phyloP scores from a whole-genome alignment of 2,888 invertebrate species.

The Orthosia gothica region DNA sequence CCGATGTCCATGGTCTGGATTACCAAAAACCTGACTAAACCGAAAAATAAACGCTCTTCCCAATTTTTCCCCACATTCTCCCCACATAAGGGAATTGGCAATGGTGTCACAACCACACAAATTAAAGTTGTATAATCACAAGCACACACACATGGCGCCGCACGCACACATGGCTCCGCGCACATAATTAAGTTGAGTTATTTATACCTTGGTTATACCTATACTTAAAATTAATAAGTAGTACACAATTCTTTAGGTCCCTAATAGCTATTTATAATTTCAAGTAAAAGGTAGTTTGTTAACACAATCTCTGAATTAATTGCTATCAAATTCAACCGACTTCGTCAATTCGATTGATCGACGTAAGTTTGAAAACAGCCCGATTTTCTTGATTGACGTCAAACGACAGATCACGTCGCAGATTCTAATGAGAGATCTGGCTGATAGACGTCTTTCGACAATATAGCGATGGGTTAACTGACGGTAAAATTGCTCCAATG shows the following conservation, averaged over 20 bases:
- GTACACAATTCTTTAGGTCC: neutral
- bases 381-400: constrained; percentile 8
- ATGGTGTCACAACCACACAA: no score
- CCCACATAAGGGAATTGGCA: no score
- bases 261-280: no score
- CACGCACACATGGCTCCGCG: no score
- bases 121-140: no score
- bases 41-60: no score
- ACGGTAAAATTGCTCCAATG: neutral
- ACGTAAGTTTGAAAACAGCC: constrained; percentile 1
- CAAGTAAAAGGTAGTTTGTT: neutral
- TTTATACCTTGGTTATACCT: no score
- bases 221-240: neutral
- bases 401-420: constrained; percentile 38
- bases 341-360: constrained; percentile 3
- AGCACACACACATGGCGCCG: no score
- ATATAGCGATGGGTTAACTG: neutral
- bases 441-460: constrained; percentile 38
- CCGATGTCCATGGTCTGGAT: no score
- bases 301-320: neutral
- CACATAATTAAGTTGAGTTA: no score
- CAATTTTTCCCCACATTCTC: no score
- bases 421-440: constrained; percentile 9
- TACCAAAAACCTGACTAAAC: no score
- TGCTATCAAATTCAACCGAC: neutral